Percentiles rank a stretch among this genome's conserved stretches.
These are phyloP conservation scores for Riptortus pedestris DNA, from an alignment of 1,140 invertebrate genomes.

Conservation along the genomic window DNA sequence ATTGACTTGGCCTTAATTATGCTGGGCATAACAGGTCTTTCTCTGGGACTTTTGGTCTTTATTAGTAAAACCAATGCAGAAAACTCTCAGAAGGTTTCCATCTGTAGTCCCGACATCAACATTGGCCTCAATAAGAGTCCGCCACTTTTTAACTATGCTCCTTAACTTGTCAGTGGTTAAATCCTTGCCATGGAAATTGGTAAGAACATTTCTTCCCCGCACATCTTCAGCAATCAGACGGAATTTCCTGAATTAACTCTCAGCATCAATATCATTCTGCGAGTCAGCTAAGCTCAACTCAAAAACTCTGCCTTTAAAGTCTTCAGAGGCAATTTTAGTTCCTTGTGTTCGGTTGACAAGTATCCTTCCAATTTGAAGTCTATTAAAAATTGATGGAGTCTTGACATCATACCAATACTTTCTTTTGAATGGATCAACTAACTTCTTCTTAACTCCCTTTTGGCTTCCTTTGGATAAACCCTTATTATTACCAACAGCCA, in stretches of 20 bases:
- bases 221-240: slow-evolving; percentile 92
- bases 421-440: slow-evolving; percentile 96
- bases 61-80: slow-evolving; percentile 98
- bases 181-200: slow-evolving; percentile 99
- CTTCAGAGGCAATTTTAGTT: slow-evolving; percentile 93
- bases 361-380: slow-evolving; percentile 93
- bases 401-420: slow-evolving; percentile 99
- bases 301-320: slow-evolving; percentile 92
- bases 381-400: slow-evolving; percentile 94
- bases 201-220: slow-evolving; percentile 85
- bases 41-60: slow-evolving; percentile 85
- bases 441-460: slow-evolving; percentile 99
- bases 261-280: slow-evolving; percentile 85
- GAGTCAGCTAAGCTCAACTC: slow-evolving; percentile 95
- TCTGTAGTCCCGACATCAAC: slow-evolving; percentile 98
- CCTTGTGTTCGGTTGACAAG: slow-evolving; percentile 94
- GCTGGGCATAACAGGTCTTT: slow-evolving; percentile 97
- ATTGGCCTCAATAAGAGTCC: slow-evolving; percentile 91
- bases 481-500: slow-evolving; percentile 99
- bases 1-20: too few relatives aligned
- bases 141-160: slow-evolving; percentile 99
- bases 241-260: slow-evolving; percentile 96
- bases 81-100: slow-evolving; percentile 89
- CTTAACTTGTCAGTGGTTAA: slow-evolving; percentile 95
- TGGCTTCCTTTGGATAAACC: slow-evolving; percentile 97